Evolutionary conservation across 1,140 invertebrate species (phyloP).

Genomic region (Drosophila tani): DNA sequence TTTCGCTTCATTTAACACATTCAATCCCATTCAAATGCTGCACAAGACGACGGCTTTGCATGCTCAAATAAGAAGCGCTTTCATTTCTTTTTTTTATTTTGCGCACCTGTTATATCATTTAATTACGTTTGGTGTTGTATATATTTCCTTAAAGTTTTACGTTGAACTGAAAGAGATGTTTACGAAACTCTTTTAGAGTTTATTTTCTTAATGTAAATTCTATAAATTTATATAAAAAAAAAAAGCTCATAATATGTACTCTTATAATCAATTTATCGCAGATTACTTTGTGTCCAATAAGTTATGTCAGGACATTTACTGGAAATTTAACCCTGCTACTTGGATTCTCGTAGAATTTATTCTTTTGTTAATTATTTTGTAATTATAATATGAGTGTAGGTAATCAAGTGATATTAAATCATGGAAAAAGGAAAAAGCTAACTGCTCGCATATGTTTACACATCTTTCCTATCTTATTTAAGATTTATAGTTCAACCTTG

Average conservation of each 20-base stretch:
- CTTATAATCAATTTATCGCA: background rate
- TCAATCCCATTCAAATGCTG: background rate
- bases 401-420: no score
- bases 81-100: slow-evolving; percentile 7
- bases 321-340: no score
- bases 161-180: background rate
- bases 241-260: no score
- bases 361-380: background rate
- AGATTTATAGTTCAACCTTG: no score
- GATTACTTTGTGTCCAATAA: background rate
- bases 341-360: no score
- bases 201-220: background rate
- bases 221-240: no score
- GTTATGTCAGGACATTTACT: no score
- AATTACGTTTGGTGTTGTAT: background rate
- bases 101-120: background rate
- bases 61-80: background rate
- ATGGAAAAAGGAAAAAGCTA: no score
- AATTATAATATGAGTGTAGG: background rate
- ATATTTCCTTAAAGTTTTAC: background rate
- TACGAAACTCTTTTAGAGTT: background rate
- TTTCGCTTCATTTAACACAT: slow-evolving; percentile 8
- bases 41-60: slow-evolving; percentile 4
- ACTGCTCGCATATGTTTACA: no score
- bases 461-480: no score